Evolutionary conservation across 64 coral and sea anemone genomes (phyloP).

Genomic region (Porites australiensis): DNA sequence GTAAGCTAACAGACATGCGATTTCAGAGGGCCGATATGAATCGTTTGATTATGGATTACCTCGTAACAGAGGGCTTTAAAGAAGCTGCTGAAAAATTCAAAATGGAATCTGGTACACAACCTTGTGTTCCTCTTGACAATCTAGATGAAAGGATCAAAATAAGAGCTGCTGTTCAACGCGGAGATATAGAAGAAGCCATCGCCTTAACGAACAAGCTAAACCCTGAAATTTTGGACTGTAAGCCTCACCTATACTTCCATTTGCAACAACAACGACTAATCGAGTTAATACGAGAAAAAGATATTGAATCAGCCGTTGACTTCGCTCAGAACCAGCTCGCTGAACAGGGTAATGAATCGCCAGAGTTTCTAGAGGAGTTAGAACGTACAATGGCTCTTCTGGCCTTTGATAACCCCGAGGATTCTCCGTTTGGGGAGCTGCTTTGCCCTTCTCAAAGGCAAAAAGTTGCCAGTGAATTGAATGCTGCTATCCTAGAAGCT

Average conservation of each 20-base stretch:
- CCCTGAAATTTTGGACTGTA: slow-evolving; percentile 96
- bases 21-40: slow-evolving; percentile 98
- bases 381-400: slow-evolving; percentile 96
- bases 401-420: slow-evolving; percentile 97
- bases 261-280: slow-evolving; percentile 98
- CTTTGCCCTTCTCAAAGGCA: slow-evolving; percentile 93
- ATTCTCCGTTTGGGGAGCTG: slow-evolving; percentile 95
- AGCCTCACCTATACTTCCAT: slow-evolving; percentile 95
- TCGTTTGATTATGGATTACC: slow-evolving; percentile 95
- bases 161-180: slow-evolving; percentile 93
- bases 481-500: slow-evolving; percentile 94
- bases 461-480: slow-evolving; percentile 99
- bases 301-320: slow-evolving; percentile 96
- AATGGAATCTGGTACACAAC: slow-evolving; percentile 95
- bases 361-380: slow-evolving; percentile 92
- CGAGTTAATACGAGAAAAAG: slow-evolving; percentile 98
- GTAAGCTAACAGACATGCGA: slow-evolving; percentile 84
- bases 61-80: slow-evolving; percentile 99
- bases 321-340: slow-evolving; percentile 98
- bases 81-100: slow-evolving; percentile 99
- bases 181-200: slow-evolving; percentile 91
- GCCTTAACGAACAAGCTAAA: slow-evolving; percentile 96
- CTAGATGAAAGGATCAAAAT: slow-evolving; percentile 97
- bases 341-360: slow-evolving; percentile 93
- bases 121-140: slow-evolving; percentile 82